Percentiles rank a stretch among this genome's conserved stretches.
phyloP scores from a whole-genome alignment of 2,888 invertebrate genomes.

The Koerneria pararmatus region DNA sequence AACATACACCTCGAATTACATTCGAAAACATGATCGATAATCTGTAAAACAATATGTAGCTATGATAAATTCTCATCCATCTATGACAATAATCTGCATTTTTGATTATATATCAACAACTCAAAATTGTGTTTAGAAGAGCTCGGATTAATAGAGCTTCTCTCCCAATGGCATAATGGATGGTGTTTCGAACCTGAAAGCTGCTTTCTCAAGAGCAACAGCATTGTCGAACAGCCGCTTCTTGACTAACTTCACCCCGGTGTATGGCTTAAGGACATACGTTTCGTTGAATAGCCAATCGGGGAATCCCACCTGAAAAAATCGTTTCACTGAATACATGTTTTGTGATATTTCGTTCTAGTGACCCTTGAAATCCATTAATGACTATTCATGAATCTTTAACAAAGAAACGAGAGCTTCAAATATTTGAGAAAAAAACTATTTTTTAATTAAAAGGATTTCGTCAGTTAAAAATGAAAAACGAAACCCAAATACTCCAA shows the following conservation, averaged over 20 bases:
- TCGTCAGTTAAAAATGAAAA: neutral
- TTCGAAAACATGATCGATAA: too few relatives aligned
- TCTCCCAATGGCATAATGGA: too few relatives aligned
- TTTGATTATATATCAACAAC: too few relatives aligned
- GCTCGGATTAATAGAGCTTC: too few relatives aligned
- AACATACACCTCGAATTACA: too few relatives aligned
- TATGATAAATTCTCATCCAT: too few relatives aligned
- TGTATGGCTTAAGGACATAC: slow-evolving; percentile 37
- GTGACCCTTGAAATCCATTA: neutral
- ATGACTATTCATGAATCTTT: too few relatives aligned
- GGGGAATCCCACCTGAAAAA: slow-evolving; percentile 20
- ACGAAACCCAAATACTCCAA: too few relatives aligned
- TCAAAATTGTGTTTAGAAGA: too few relatives aligned
- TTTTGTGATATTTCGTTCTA: neutral
- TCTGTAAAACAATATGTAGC: too few relatives aligned
- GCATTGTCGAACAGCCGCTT: slow-evolving; percentile 49
- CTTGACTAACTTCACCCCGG: slow-evolving; percentile 39
- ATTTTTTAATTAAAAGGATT: neutral
- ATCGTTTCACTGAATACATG: neutral
- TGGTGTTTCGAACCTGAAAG: slow-evolving; percentile 30
- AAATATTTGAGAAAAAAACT: neutral
- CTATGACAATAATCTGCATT: too few relatives aligned
- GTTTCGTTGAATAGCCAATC: slow-evolving; percentile 41
- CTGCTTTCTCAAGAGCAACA: slow-evolving; percentile 36
- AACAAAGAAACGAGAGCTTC: too few relatives aligned